Conservation (phyloP, 2,888 invertebrate genomes). For the Phyllotreta striolata region DNA sequence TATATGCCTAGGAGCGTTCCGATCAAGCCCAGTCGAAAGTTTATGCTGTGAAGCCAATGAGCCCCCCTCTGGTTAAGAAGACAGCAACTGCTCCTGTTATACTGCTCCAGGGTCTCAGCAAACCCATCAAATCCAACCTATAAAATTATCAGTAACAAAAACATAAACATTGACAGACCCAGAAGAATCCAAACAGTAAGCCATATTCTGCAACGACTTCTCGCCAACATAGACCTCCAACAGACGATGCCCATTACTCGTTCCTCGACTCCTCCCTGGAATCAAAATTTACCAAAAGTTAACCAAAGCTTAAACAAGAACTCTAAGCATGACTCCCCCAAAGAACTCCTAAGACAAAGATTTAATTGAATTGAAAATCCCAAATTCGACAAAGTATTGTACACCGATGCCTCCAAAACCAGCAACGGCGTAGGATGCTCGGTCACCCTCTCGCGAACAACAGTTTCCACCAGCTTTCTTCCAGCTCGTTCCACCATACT, state of each 20-base stretch:
- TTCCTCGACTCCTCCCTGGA: background rate
- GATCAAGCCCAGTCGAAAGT: constrained; percentile 14
- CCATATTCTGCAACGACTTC: constrained; percentile 1
- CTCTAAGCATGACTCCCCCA: background rate
- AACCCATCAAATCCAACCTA: background rate
- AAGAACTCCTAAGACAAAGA: background rate
- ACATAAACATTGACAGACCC: background rate
- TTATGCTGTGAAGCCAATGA: constrained; percentile 15
- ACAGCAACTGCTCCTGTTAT: constrained; percentile 13
- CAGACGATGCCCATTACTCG: background rate
- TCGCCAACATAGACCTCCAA: background rate
- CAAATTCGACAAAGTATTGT: background rate
- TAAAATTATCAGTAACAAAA: background rate
- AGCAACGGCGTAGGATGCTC: constrained; percentile 2
- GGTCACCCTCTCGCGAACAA: background rate
- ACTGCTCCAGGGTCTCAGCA: constrained; percentile 4
- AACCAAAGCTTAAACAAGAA: too few relatives aligned
- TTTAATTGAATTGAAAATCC: background rate
- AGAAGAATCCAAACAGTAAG: background rate
- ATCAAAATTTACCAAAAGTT: background rate
- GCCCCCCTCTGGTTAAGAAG: constrained; percentile 9
- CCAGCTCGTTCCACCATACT: background rate
- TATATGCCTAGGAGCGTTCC: constrained; percentile 18
- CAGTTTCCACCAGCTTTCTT: background rate
- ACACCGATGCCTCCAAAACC: constrained; percentile 3